Base-by-base conservation (phyloP, 2,113 vertebrate species). In the Epinephelus cyanopodus region DNA sequence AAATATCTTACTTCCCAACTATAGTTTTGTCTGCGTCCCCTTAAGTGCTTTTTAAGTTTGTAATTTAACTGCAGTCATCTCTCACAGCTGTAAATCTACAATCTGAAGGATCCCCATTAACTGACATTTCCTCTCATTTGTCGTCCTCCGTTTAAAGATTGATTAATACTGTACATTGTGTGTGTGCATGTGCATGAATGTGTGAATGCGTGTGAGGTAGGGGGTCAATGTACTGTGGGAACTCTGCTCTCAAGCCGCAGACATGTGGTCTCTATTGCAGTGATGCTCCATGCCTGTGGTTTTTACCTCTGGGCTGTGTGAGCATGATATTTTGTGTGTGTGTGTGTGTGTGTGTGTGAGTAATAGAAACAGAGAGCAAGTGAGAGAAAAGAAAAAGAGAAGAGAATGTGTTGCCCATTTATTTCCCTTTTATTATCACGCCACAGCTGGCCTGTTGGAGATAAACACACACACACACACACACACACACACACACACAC, bases 191-290 rank as follows among this genome's bases (percentile, higher is more conserved):
- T 12, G 58, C 12, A 23, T 39, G 29, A 19, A 25, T 25, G 37
- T 42, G 19, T 56, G 42, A 54, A 50, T 62, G 63, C 87, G 78
- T 69, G 66, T 66, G 79, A 48, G 81, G 57, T 76, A 61, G 61
- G 66, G 63, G 90, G 89, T 87, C 87, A 90, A 62, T 53, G 29
- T 84, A 82, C 79, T 93, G 89, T 93, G 87, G 82, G 90, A 92
- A 92, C 79, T 57, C 69, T 64, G 74, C 70, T 85, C 74, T 76
- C 21, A 39, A 80, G 77, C 89, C 70, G 52, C 92, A 93, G 93
- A 92, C 93, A 90, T 94, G 92, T 91, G 92, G 94, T 94, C 90
- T 93, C 90, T 87, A 88, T 89, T 87, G 87, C 79, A 90, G 83
- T 82, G 85, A 84, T 5, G 74, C 77, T 85, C 81, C 85, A 87